Conservation (phyloP, 2,888 invertebrate species). For the Athalia circularis region DNA sequence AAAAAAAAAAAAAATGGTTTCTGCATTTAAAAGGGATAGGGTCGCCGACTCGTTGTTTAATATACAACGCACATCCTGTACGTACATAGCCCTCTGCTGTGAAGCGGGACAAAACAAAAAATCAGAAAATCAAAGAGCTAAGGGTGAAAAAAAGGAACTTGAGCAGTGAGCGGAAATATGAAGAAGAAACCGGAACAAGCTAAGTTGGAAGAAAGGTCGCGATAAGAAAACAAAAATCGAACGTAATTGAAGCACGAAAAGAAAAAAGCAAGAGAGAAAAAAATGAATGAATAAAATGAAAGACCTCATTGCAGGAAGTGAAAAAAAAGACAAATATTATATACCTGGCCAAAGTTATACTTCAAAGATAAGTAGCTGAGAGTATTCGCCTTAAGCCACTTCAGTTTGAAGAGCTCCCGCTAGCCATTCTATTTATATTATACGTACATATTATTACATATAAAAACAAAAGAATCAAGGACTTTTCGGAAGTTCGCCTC, state of each 20-base stretch:
- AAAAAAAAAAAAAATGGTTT: slow-evolving; percentile 35
- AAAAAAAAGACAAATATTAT: slow-evolving; percentile 39
- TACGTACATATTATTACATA: too few species aligned
- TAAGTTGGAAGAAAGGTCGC: slow-evolving; percentile 19
- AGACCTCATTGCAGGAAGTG: slow-evolving; percentile 15
- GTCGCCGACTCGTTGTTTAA: too few species aligned
- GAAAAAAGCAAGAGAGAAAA: neutral
- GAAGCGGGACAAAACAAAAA: too few species aligned
- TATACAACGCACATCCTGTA: too few species aligned
- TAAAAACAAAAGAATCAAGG: slow-evolving; percentile 23
- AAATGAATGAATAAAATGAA: neutral
- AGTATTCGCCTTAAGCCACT: slow-evolving; percentile 41
- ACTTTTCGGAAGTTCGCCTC: slow-evolving; percentile 14
- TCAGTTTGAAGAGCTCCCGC: slow-evolving; percentile 25
- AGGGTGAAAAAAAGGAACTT: slow-evolving; percentile 22
- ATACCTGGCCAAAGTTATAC: slow-evolving; percentile 29
- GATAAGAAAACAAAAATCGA: slow-evolving; percentile 28
- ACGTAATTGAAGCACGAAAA: neutral
- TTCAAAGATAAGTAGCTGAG: slow-evolving; percentile 35
- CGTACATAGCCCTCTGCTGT: too few species aligned
- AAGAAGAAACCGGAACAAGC: slow-evolving; percentile 13
- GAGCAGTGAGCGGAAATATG: slow-evolving; percentile 29
- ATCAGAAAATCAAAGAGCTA: slow-evolving; percentile 40
- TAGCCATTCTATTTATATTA: neutral
- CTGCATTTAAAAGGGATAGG: too few species aligned